Base-by-base conservation (phyloP, 2,113 vertebrate species). In the Labrus mixtus region DNA sequence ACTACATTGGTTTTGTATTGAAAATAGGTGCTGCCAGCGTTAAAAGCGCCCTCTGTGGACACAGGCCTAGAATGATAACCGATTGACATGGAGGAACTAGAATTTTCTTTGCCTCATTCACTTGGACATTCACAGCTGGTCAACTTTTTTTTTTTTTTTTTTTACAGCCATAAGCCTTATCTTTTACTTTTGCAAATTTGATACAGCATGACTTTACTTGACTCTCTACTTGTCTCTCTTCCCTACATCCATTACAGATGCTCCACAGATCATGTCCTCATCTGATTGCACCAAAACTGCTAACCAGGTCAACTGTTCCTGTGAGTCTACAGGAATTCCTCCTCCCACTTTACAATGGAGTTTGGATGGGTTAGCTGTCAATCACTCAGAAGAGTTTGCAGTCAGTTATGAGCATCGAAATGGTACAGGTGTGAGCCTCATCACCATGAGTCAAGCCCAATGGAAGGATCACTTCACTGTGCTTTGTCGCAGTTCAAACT, bases 251-350 rank as follows among this genome's bases (percentile, higher is more conserved):
- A 41, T 10, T 11, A 9, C 46, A 85, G 82, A 43, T 36, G 23
- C 65, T 58, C 71, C 82, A 54, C 43, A 53, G 64, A 87, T 84
- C 70, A 45, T 79, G 45, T 3, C 23, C 17, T 82, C 68, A 43
- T 79, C 68, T 46, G 13, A 16, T 1, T 87, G 86, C 54, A 63
- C 3, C 37, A 55, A 19, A 61, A 23, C 69, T 46, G 15, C 1
- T 51, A 8, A 4, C 37, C 51, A 67, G 20, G 11, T 88, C 22
- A 75, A 2, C 48, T 88, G 86, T 61, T 79, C 63, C 36, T 88
- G 86, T 82, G 62, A 68, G 46, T 29, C 53, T 43, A 51, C 46
- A 10, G 86, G 86, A 64, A 83, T 73, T n/a, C 86, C 82, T 56
- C 8, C 29, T 57, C 70, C 83, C 12, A 39, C 13, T 33, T 15